These are phyloP conservation scores for Sacculina carcini DNA, from an alignment of 2,888 invertebrate species.

Conservation along the genomic window DNA sequence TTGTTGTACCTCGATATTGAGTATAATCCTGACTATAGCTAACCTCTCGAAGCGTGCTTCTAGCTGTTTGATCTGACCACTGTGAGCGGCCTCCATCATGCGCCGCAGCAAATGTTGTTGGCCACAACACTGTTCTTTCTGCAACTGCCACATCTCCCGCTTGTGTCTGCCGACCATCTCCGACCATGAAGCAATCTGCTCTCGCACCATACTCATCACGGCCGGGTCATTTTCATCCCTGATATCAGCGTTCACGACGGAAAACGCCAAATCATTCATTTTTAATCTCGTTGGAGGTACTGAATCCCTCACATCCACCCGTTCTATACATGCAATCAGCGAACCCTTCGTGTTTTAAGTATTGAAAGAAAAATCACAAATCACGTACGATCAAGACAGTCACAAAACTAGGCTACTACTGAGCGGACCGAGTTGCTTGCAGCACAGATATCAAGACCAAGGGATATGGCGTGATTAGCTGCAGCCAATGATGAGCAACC, in stretches of 20 bases:
- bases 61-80: conserved; percentile 60
- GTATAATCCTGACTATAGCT: conserved; percentile 5
- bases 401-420: no score
- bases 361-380: no score
- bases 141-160: conserved; percentile 43
- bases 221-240: conserved; percentile 13
- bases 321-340: no score
- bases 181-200: conserved; percentile 85
- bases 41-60: conserved; percentile 64
- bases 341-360: no score
- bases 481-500: no score
- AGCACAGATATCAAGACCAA: no score
- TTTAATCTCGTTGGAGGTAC: no score
- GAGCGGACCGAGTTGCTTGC: no score
- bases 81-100: conserved; percentile 58
- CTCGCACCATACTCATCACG: conserved; percentile 42
- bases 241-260: neutral
- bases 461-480: no score
- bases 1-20: no score
- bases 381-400: no score
- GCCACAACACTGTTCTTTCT: conserved; percentile 35
- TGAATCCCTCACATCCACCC: no score
- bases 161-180: conserved; percentile 60
- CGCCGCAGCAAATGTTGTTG: conserved; percentile 33
- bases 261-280: neutral